These are phyloP conservation scores for Drosophila barbarae DNA, from an alignment of 2,888 invertebrate species.

Conservation along the genomic window DNA sequence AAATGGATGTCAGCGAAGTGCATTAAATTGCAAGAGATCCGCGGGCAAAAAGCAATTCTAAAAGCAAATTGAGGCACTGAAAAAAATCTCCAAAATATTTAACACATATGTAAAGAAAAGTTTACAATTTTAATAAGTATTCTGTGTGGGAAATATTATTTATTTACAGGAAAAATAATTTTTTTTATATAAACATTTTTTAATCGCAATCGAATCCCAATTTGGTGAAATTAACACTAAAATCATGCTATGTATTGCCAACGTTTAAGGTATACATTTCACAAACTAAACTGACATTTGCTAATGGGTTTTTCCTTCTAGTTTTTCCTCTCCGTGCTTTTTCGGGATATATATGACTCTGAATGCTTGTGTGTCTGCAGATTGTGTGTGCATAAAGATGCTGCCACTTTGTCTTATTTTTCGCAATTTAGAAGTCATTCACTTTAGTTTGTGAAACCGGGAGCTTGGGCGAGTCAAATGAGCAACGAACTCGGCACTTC, in stretches of 20 bases:
- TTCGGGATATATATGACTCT: constrained; percentile 1
- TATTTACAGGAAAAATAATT: not conserved
- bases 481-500: constrained; percentile 59
- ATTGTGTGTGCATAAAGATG: constrained; percentile 24
- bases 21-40: constrained; percentile 27
- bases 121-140: not conserved
- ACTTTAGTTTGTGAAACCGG: constrained; percentile 32
- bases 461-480: constrained; percentile 44
- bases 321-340: constrained; percentile 1
- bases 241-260: not conserved
- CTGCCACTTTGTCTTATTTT: constrained; percentile 61
- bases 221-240: not conserved
- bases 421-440: constrained; percentile 66
- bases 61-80: constrained; percentile 7
- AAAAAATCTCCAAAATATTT: not conserved
- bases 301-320: not conserved
- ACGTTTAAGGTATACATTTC: not conserved
- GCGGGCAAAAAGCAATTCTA: constrained; percentile 17
- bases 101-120: not conserved
- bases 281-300: too few species aligned
- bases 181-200: not conserved
- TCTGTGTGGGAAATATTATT: too few species aligned
- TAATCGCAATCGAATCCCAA: not conserved
- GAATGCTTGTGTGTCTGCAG: constrained; percentile 5
- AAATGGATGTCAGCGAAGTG: constrained; percentile 20